A percentile compares a stretch with the other conserved stretches of the same genome.
Conservation (phyloP, 2,113 vertebrate genomes). For the Aldabrachelys gigantea region DNA sequence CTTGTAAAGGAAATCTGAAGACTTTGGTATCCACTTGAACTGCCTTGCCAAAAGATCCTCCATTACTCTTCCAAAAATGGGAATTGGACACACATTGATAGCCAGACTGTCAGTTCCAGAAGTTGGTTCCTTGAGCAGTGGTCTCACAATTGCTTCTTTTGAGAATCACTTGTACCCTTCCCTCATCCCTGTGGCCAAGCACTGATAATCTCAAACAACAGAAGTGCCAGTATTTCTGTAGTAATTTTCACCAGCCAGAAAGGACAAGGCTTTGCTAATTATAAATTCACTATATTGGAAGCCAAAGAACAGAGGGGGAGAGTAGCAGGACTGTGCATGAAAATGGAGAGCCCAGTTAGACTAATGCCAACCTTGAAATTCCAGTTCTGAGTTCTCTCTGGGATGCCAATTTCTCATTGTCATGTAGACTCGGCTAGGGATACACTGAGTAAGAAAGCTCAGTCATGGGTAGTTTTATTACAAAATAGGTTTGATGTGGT, state of each 20-base stretch:
- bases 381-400: background rate
- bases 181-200: background rate
- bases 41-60: background rate
- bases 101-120: background rate
- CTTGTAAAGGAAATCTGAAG: background rate
- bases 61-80: background rate
- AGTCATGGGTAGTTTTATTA: background rate
- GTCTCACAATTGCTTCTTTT: background rate
- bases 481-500: background rate
- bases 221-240: background rate
- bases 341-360: background rate
- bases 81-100: background rate
- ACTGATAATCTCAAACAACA: background rate
- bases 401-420: background rate
- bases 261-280: background rate
- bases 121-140: background rate
- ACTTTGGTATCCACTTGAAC: background rate
- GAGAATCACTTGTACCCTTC: background rate
- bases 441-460: background rate
- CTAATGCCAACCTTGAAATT: background rate
- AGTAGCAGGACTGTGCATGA: background rate
- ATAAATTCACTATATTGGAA: background rate
- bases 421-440: background rate
- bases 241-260: background rate
- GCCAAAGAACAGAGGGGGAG: background rate